Conservation (phyloP, 2,113 vertebrate species). For the Archilochus colubris region DNA sequence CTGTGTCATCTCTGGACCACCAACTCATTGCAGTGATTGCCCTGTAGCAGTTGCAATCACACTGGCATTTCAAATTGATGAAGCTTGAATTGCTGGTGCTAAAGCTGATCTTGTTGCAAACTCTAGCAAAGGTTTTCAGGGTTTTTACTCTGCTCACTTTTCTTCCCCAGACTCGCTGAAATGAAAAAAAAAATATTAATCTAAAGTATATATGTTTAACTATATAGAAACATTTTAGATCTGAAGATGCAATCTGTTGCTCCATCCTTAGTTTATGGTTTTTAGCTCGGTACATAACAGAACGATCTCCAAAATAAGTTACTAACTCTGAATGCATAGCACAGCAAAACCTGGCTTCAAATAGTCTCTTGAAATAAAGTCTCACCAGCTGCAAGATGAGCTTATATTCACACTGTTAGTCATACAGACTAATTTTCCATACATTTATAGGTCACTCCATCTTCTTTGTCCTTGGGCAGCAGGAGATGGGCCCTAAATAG, state of each 20-base stretch:
- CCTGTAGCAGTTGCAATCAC: background rate
- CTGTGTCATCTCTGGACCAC: background rate
- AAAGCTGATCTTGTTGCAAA: background rate
- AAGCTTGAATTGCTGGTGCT: slow-evolving; percentile 12
- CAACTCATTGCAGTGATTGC: background rate
- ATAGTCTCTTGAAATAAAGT: background rate
- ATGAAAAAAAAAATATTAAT: background rate
- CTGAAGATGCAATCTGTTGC: slow-evolving; percentile 7
- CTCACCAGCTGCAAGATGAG: background rate
- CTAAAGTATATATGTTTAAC: background rate
- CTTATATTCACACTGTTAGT: background rate
- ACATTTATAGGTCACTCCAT: background rate
- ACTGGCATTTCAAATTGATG: background rate
- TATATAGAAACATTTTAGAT: background rate
- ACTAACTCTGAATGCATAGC: background rate
- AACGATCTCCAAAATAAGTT: background rate
- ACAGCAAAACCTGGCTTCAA: slow-evolving; percentile 10
- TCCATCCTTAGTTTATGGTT: background rate
- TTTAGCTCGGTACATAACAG: background rate
- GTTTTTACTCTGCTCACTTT: background rate
- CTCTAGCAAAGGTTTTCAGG: background rate
- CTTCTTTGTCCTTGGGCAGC: background rate
- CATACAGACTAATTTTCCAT: background rate
- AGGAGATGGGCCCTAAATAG: background rate
- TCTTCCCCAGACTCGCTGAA: background rate